These are phyloP conservation scores for Chaetodon trifasciatus DNA, from an alignment of 2,797 vertebrate genomes.

Conservation along the genomic window DNA sequence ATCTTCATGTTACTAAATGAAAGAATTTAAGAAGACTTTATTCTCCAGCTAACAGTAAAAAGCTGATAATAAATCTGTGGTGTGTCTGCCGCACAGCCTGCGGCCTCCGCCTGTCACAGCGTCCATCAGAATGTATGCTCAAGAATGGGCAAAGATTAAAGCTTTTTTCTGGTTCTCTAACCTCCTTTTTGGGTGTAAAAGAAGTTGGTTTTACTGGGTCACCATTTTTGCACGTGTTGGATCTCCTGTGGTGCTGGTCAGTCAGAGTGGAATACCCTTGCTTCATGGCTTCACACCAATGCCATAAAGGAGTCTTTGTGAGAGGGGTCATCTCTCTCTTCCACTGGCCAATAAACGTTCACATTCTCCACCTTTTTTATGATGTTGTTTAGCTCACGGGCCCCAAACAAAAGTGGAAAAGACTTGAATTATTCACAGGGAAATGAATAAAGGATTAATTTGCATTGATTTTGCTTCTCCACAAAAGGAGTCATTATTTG, in stretches of 20 bases:
- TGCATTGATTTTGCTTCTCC: slow-evolving; percentile 86
- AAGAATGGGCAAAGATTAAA: slow-evolving; percentile 73
- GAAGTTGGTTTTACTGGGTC: slow-evolving; percentile 80
- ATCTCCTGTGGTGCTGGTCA: slow-evolving; percentile 87
- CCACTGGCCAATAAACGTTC: slow-evolving; percentile 84
- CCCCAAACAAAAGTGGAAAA: slow-evolving; percentile 85
- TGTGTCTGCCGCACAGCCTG: slow-evolving; percentile 56
- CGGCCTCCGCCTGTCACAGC: slow-evolving; percentile 47
- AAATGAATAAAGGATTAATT: slow-evolving; percentile 89
- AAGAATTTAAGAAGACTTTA: neutral
- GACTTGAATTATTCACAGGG: slow-evolving; percentile 86
- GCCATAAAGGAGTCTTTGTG: slow-evolving; percentile 87
- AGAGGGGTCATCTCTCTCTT: slow-evolving; percentile 86
- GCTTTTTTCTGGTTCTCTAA: slow-evolving; percentile 67
- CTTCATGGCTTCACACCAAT: slow-evolving; percentile 82
- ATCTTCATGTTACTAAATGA: neutral
- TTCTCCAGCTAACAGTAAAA: slow-evolving; percentile 11
- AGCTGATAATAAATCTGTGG: slow-evolving; percentile 35
- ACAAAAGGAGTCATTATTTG: slow-evolving; percentile 85
- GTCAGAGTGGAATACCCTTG: slow-evolving; percentile 80
- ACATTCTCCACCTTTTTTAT: slow-evolving; percentile 87
- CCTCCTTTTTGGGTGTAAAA: slow-evolving; percentile 74
- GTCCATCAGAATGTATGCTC: slow-evolving; percentile 53
- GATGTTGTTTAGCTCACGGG: slow-evolving; percentile 83
- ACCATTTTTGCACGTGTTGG: slow-evolving; percentile 79